These are phyloP conservation scores for Epiperipatus broadwayi DNA, from an alignment of 2,888 invertebrate species.

Conservation along the genomic window DNA sequence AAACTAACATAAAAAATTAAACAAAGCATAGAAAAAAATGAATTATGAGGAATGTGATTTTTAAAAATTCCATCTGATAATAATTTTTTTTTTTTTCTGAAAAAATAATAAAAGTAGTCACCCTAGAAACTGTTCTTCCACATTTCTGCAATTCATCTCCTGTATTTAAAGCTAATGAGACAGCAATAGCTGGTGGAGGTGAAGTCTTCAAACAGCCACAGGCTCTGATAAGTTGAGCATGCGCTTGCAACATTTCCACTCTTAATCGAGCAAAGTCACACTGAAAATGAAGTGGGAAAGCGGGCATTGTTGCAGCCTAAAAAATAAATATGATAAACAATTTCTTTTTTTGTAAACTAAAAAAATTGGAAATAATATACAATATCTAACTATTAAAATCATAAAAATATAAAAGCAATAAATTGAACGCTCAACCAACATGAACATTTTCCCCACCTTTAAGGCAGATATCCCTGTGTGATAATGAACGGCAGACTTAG, in stretches of 20 bases:
- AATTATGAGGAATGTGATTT: too few species aligned
- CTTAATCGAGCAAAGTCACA: conserved; percentile 55
- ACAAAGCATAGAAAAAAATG: too few species aligned
- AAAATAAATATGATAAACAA: conserved; percentile 18
- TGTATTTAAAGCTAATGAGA: conserved; percentile 45
- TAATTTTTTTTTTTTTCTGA: too few species aligned
- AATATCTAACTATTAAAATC: neutral
- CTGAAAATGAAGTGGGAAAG: conserved; percentile 46
- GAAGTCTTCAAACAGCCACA: conserved; percentile 61
- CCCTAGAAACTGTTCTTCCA: conserved; percentile 57
- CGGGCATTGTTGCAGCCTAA: conserved; percentile 46
- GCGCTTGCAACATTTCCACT: conserved; percentile 48
- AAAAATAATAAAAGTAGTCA: too few species aligned
- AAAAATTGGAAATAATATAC: neutral
- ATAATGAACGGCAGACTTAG: conserved; percentile 40
- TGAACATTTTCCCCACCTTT: conserved; percentile 28
- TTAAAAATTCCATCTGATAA: too few species aligned
- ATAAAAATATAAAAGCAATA: conserved; percentile 4
- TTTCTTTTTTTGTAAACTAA: neutral
- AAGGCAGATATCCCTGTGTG: conserved; percentile 43
- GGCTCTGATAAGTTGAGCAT: conserved; percentile 43
- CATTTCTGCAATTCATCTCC: conserved; percentile 56
- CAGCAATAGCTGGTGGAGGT: conserved; percentile 78
- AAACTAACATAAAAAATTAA: too few species aligned
- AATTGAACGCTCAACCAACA: neutral